Evolutionary conservation across 53 echinoderm and acorn worm species (phyloP).

Genomic region (Holothuria scabra): DNA sequence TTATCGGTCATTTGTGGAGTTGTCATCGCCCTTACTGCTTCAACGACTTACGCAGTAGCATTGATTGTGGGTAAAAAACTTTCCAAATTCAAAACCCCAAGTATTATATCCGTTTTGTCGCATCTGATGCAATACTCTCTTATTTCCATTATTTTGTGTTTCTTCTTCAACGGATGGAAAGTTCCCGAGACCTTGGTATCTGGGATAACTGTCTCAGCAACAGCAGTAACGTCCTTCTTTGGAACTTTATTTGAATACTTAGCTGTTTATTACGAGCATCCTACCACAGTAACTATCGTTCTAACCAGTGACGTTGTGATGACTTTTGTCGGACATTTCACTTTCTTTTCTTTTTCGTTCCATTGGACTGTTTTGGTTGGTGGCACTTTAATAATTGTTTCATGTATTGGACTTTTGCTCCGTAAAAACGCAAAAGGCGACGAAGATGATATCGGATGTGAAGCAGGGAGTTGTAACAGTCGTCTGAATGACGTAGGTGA

Average conservation of each 20-base stretch:
- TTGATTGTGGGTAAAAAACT: slow-evolving; percentile 1
- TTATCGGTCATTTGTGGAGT: too few species aligned
- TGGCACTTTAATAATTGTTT: background rate
- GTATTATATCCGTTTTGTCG: background rate
- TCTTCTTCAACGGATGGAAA: background rate
- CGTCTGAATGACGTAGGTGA: too few species aligned
- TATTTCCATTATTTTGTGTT: background rate
- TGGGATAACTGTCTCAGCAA: background rate
- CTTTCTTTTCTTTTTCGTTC: background rate
- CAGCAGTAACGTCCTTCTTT: background rate
- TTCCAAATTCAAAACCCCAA: background rate
- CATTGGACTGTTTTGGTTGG: slow-evolving; percentile 3
- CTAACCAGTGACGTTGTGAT: background rate
- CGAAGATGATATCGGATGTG: too few species aligned
- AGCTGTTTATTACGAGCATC: background rate
- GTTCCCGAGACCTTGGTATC: background rate
- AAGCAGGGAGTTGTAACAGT: too few species aligned
- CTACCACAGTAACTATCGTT: background rate
- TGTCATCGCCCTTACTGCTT: background rate
- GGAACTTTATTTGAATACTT: background rate
- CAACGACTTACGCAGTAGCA: background rate
- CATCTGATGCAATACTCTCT: background rate
- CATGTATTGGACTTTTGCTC: slow-evolving; percentile 14
- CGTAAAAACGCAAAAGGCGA: too few species aligned
- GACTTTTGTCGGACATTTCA: background rate